A percentile compares a stretch with the other conserved stretches of the same genome.
These are phyloP conservation scores for Villa cingulata DNA, from an alignment of 2,888 invertebrate genomes.

Conservation along the genomic window DNA sequence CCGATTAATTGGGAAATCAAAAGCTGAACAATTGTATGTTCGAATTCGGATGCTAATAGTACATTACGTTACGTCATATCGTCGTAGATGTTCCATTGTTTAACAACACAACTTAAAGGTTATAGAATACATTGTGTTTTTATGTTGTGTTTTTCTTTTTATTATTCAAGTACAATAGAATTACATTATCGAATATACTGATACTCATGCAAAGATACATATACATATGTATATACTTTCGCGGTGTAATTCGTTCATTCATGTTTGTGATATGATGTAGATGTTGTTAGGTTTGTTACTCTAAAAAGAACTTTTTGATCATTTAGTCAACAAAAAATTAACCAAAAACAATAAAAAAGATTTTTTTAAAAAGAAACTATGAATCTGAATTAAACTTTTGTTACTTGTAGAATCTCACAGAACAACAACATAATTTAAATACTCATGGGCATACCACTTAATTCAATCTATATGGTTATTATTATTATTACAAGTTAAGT, in stretches of 20 bases:
- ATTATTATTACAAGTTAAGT: background rate
- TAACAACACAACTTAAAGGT: background rate
- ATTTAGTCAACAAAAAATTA: too few relatives aligned
- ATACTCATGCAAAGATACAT: too few relatives aligned
- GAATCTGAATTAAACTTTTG: too few relatives aligned
- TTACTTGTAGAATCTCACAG: background rate
- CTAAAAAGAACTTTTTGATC: background rate
- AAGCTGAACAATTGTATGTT: background rate
- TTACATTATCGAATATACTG: too few relatives aligned
- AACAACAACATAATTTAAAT: conserved; percentile 10
- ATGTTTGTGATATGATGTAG: background rate
- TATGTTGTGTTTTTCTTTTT: too few relatives aligned
- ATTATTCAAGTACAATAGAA: too few relatives aligned
- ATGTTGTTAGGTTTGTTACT: too few relatives aligned
- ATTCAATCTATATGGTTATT: background rate
- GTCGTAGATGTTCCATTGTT: conserved; percentile 6
- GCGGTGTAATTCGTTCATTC: conserved; percentile 7
- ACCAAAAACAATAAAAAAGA: too few relatives aligned
- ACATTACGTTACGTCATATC: conserved; percentile 3
- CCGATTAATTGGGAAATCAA: conserved; percentile 7
- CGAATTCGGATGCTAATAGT: background rate
- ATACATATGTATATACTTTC: too few relatives aligned
- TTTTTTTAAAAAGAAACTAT: too few relatives aligned
- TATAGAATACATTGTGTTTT: too few relatives aligned
- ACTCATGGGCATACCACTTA: conserved; percentile 8